Evolutionary conservation across 2,888 invertebrate genomes (phyloP), one percentile per base, ranked within the genome.

Genomic region (Brenthis ino): DNA sequence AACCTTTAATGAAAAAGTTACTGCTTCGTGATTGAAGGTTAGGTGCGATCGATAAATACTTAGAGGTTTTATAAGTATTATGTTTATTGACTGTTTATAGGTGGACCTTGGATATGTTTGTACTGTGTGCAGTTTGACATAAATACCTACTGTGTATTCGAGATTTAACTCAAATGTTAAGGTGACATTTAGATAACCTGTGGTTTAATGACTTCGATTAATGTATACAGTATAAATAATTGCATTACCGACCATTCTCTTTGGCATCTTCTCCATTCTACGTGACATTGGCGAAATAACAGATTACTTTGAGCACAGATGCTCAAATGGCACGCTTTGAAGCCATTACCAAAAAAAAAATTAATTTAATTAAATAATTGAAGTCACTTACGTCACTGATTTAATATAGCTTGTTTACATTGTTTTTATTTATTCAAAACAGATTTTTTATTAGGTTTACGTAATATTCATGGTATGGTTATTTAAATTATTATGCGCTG

Each of bases 401-500:
- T 28, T 28, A 43, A 11, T 43, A 43, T 43, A 43, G 37, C 37
- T 43, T 43, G 37, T 43, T 43, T 43, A 43, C 37, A 11, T 14
- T 33, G 6, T 28, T 20, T 11, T 24, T 48, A 28, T 50, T 60
- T 60, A 28, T 48, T 50, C 11, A 2, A 13, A 60, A 60, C n/a
- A 14, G 24, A 60, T 50, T 33, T 28, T 50, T 28, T 24, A 3
- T 8, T 48, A 14, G 37, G 58, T 0, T 58, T 51, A 58, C 43
- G 16, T 58, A 43, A 66, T 53, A 54, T 51, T 43, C 53, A 58
- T 66, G 24, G 53, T 24, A 20, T 57, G 51, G 47, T 57, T 43
- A 47, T 66, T 66, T 51, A 24, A 16, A 53, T 58, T 66, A 16
- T 55, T 43, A 56, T 48, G 28, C 53, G 16, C 47, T 33, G 64